Evolutionary conservation across 1,140 invertebrate species (phyloP).

Genomic region (Parasteatoda tepidariorum): DNA sequence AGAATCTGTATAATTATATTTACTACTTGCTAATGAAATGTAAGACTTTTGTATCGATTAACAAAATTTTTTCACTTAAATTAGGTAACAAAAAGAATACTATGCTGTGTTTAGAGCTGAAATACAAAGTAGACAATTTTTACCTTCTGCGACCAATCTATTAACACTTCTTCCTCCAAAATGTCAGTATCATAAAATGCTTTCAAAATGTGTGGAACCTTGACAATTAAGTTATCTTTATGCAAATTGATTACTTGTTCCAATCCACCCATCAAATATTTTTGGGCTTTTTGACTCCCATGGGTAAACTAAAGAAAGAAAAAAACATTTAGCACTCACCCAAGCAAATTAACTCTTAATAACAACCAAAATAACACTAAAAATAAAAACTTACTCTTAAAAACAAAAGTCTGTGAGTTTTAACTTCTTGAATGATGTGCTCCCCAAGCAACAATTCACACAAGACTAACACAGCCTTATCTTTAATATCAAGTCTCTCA

Average conservation of each 20-base stretch:
- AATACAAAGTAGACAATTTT: no score
- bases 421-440: constrained; percentile 81
- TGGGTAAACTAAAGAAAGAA: constrained; percentile 82
- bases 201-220: constrained; percentile 91
- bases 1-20: no score
- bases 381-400: constrained; percentile 69
- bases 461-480: constrained; percentile 91
- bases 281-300: constrained; percentile 90
- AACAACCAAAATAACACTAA: constrained; percentile 16
- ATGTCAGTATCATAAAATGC: constrained; percentile 95
- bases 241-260: constrained; percentile 92
- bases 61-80: no score
- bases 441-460: constrained; percentile 92
- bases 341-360: background rate
- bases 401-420: constrained; percentile 71
- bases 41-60: no score
- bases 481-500: constrained; percentile 93
- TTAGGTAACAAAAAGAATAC: no score
- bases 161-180: constrained; percentile 89
- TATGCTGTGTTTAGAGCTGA: no score
- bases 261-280: constrained; percentile 93
- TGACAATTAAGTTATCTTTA: constrained; percentile 82
- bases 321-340: constrained; percentile 48
- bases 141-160: constrained; percentile 95
- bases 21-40: no score